phyloP scores from a whole-genome alignment of 2,888 invertebrate species.

The Noctuana brunneofusca region DNA sequence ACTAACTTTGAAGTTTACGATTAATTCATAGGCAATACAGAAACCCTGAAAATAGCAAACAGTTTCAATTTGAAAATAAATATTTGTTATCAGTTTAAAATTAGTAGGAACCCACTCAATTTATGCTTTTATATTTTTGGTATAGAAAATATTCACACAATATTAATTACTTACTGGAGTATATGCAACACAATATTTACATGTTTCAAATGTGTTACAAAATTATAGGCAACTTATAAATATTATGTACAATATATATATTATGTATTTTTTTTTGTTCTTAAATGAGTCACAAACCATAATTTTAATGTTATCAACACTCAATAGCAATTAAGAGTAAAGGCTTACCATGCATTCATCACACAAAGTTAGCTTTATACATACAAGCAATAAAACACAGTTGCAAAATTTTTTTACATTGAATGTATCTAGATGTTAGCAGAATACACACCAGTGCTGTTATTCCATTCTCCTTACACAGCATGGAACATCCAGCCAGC shows the following conservation, averaged over 20 bases:
- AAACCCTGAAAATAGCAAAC: conserved; percentile 76
- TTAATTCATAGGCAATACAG: conserved; percentile 87
- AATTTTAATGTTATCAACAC: background rate
- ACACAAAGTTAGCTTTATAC: background rate
- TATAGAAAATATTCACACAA: too few relatives aligned
- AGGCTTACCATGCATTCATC: background rate
- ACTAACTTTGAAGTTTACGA: conserved; percentile 43
- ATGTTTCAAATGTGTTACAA: too few relatives aligned
- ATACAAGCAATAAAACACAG: too few relatives aligned
- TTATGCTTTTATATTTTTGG: too few relatives aligned
- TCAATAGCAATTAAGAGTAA: background rate
- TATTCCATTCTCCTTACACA: conserved; percentile 97
- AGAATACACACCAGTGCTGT: conserved; percentile 89
- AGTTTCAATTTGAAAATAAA: background rate
- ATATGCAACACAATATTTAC: too few relatives aligned
- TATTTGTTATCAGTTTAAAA: background rate
- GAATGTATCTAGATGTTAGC: background rate
- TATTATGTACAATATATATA: too few relatives aligned
- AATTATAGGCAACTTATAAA: too few relatives aligned
- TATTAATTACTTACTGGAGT: too few relatives aligned
- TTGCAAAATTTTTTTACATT: too few relatives aligned
- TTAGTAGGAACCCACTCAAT: too few relatives aligned
- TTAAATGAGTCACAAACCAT: too few relatives aligned
- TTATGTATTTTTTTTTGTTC: too few relatives aligned
- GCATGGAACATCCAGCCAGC: conserved; percentile 85